Evolutionary conservation across 2,113 vertebrate species (phyloP), one percentile per base, ranked within the genome.

Genomic region (Anoplopoma fimbria): DNA sequence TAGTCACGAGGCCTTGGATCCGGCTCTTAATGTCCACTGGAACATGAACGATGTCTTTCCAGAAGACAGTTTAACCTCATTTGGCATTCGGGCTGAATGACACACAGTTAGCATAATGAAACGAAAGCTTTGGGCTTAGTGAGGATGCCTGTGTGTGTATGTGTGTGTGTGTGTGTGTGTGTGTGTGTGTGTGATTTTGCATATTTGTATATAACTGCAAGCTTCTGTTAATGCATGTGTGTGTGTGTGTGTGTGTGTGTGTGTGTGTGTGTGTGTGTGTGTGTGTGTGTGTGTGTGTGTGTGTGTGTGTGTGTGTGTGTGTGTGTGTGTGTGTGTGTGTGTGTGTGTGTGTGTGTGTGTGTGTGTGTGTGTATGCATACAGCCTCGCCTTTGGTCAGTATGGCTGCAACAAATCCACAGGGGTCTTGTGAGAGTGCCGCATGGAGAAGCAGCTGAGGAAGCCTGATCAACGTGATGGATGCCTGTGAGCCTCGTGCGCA

Each of bases 391-490:
- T 51, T 6, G 82, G 82, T 82, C 58, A 71, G 77, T 31, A 62
- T 77, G 88, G 89, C 90, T 89, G 81, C 82, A 87, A 83, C 88
- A 91, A n/a, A 25, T 89, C 90, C 86, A 92, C 85, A 79, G 62
- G 69, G 76, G 78, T 83, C 81, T 88, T 70, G 82, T 17, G 84
- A 89, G 87, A 81, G 75, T 62, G 79, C 72, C 74, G 83, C 45
- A 79, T 19, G 55, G 57, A 65, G 87, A 61, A 68, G 87, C 75
- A 84, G 84, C 76, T 78, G 81, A 91, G 89, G 93, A 91, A 85
- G 90, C 91, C 91, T 91, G 91, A 88, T 94, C 89, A 87, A 83
- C 19, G 65, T 95, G 94, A 95, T 94, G 91, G 93, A 95, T 95
- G 92, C 78, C 72, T 63, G 58, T 9, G 85, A 83, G 90, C 68